A percentile compares a stretch with the other conserved stretches of the same genome.
Evolutionary conservation across 2,888 invertebrate genomes (phyloP).

Genomic region (Gymnoscelis rufifasciata): DNA sequence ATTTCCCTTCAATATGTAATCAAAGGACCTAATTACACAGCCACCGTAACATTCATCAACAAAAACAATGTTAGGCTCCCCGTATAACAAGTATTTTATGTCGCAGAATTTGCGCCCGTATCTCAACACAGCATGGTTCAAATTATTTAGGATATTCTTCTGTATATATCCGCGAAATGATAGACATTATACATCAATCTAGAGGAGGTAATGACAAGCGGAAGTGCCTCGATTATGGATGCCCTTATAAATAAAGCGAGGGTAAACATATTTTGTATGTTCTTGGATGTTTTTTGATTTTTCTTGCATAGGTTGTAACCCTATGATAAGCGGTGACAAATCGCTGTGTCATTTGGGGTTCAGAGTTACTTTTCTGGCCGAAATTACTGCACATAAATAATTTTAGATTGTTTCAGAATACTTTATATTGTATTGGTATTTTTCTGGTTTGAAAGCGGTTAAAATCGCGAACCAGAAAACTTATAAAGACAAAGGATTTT

Average conservation of each 20-base stretch:
- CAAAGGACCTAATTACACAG: conserved; percentile 11
- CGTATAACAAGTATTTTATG: neutral
- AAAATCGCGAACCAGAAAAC: no score
- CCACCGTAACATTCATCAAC: conserved; percentile 9
- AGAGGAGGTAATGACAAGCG: conserved; percentile 24
- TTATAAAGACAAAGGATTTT: no score
- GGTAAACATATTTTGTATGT: conserved; percentile 9
- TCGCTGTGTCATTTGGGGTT: no score
- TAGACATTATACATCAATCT: conserved; percentile 24
- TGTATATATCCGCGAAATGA: conserved; percentile 15
- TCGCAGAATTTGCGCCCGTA: conserved; percentile 1
- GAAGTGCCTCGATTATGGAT: conserved; percentile 26
- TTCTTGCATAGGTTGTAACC: neutral
- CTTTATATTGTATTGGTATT: no score
- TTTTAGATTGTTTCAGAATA: no score
- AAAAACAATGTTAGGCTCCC: conserved; percentile 10
- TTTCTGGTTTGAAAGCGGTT: no score
- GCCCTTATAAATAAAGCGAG: conserved; percentile 16
- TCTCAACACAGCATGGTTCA: neutral
- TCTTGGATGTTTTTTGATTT: conserved; percentile 9
- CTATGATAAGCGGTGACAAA: neutral
- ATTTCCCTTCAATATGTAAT: conserved; percentile 9
- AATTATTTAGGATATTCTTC: neutral
- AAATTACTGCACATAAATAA: no score
- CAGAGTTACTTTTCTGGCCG: neutral